A percentile compares a stretch with the other conserved stretches of the same genome.
Evolutionary conservation across 2,797 vertebrate genomes (phyloP).

Genomic region (Myripristis jacobus): DNA sequence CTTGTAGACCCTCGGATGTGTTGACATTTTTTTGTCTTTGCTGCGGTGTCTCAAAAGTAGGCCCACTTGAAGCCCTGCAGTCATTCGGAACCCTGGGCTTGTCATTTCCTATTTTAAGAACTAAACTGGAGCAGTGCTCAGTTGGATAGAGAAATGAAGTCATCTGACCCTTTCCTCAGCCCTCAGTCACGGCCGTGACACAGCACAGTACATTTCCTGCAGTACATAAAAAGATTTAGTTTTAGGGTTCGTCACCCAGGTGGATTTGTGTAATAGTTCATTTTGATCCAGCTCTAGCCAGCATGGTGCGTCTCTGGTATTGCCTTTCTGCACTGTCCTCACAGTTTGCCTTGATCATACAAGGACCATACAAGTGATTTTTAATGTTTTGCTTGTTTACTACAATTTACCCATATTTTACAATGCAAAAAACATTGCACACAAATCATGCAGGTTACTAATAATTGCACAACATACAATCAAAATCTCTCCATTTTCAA

Average conservation of each 20-base stretch:
- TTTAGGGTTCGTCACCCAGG: slow-evolving; percentile 25
- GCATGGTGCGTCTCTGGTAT: slow-evolving; percentile 4
- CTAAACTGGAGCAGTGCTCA: slow-evolving; percentile 79
- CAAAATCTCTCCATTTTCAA: no score
- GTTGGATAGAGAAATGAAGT: slow-evolving; percentile 74
- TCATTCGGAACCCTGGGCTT: slow-evolving; percentile 76
- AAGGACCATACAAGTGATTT: no score
- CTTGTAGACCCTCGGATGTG: slow-evolving; percentile 32
- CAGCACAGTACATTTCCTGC: slow-evolving; percentile 37
- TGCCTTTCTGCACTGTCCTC: neutral
- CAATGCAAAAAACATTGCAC: no score
- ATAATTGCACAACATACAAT: no score
- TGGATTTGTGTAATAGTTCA: slow-evolving; percentile 18
- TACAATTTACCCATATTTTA: no score
- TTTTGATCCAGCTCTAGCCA: neutral
- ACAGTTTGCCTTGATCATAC: neutral
- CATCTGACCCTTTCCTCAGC: slow-evolving; percentile 71
- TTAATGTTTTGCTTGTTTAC: no score
- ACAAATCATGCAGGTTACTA: no score
- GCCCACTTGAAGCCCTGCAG: slow-evolving; percentile 71
- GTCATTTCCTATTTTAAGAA: slow-evolving; percentile 78
- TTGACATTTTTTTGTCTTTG: slow-evolving; percentile 49
- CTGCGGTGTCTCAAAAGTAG: slow-evolving; percentile 65
- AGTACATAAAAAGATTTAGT: slow-evolving; percentile 43
- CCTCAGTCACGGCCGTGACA: slow-evolving; percentile 61